phyloP scores from a whole-genome alignment of 2,888 invertebrate species.

The Halictus quadricinctus region DNA sequence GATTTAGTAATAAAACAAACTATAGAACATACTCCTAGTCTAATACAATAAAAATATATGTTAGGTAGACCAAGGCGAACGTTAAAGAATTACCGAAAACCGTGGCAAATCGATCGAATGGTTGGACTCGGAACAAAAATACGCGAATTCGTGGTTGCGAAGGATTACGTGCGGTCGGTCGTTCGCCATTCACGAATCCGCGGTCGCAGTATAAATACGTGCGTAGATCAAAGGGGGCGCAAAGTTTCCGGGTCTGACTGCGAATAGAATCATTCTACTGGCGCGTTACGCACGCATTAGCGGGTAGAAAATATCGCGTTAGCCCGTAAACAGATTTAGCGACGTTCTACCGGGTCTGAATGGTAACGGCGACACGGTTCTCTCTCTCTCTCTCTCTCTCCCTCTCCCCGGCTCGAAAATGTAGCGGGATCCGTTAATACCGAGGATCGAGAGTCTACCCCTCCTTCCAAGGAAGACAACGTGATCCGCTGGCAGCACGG shows the following conservation, averaged over 20 bases:
- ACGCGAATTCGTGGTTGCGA: neutral
- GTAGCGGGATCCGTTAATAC: conserved; percentile 47
- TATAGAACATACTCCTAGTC: neutral
- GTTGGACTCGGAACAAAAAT: neutral
- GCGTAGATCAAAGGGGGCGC: neutral
- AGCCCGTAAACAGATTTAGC: conserved; percentile 47
- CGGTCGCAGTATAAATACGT: conserved; percentile 7
- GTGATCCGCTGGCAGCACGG: conserved; percentile 62
- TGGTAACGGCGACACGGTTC: conserved; percentile 30
- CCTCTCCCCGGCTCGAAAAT: conserved; percentile 22
- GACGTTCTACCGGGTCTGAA: conserved; percentile 35
- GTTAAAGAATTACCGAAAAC: neutral
- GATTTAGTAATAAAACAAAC: neutral
- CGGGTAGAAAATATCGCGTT: conserved; percentile 35
- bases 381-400: neutral
- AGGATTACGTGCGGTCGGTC: neutral
- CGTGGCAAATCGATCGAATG: neutral
- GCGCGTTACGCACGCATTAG: conserved; percentile 25
- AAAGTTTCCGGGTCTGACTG: conserved; percentile 34
- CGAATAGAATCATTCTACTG: conserved; percentile 28
- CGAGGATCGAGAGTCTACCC: conserved; percentile 35
- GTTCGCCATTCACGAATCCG: neutral
- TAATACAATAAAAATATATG: neutral
- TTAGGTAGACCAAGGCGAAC: neutral
- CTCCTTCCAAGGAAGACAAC: conserved; percentile 48